A percentile compares a stretch with the other conserved stretches of the same genome.
phyloP scores from a whole-genome alignment of 2,797 vertebrate species.

The Centropyge bicolor region DNA sequence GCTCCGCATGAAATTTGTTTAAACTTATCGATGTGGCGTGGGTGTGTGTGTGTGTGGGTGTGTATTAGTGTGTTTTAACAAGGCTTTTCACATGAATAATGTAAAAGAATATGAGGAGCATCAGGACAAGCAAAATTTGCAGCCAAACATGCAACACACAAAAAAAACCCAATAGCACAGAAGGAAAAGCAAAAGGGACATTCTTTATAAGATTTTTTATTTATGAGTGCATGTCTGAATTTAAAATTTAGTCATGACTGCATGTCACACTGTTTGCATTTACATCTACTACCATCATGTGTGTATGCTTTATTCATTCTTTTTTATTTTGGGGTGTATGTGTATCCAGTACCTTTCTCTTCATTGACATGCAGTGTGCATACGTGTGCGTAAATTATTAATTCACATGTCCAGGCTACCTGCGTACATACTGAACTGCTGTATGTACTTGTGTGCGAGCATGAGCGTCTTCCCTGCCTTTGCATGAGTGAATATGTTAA shows the following conservation, averaged over 20 bases:
- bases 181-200: neutral
- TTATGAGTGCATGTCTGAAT: constrained; percentile 42
- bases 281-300: constrained; percentile 3
- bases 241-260: constrained; percentile 39
- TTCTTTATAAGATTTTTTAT: constrained; percentile 34
- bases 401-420: neutral
- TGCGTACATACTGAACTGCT: neutral
- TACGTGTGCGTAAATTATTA: constrained; percentile 16
- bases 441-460: neutral
- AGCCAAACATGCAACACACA: constrained; percentile 24
- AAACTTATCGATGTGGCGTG: constrained; percentile 13
- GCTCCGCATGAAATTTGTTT: constrained; percentile 10
- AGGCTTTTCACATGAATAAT: constrained; percentile 65
- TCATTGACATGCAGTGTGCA: neutral
- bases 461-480: neutral
- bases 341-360: neutral
- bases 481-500: constrained; percentile 37
- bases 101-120: constrained; percentile 38
- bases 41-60: constrained; percentile 15
- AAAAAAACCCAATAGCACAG: neutral
- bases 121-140: constrained; percentile 8
- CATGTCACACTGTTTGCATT: constrained; percentile 20
- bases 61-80: constrained; percentile 35
- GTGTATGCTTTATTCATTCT: neutral
- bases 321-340: neutral